Conservation (phyloP, 2,888 invertebrate genomes). For the Mythimna lalbum region DNA sequence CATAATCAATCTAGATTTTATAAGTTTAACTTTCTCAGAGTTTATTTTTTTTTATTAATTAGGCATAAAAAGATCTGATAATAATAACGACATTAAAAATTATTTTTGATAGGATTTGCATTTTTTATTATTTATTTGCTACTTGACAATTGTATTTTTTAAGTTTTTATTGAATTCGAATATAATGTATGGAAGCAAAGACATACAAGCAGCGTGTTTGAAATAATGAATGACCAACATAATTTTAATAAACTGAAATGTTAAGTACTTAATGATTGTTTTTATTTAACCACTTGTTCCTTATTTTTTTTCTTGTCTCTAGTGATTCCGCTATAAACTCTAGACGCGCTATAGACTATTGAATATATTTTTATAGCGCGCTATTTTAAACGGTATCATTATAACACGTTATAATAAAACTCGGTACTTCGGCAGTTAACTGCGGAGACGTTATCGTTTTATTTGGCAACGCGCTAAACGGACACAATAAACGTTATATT, state of each 20-base stretch:
- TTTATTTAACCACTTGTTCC: constrained; percentile 11
- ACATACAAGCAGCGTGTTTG: constrained; percentile 44
- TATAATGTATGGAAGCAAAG: constrained; percentile 36
- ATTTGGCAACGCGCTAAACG: too few relatives aligned
- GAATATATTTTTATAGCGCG: too few relatives aligned
- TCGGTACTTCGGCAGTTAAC: too few relatives aligned
- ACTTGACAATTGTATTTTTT: constrained; percentile 32
- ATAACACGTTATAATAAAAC: too few relatives aligned
- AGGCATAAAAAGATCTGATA: constrained; percentile 55
- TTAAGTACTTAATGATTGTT: constrained; percentile 56
- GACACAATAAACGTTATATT: too few relatives aligned
- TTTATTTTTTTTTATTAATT: constrained; percentile 41
- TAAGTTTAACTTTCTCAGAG: constrained; percentile 51
- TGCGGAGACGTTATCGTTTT: too few relatives aligned
- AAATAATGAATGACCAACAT: constrained; percentile 58
- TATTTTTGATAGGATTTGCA: constrained; percentile 56
- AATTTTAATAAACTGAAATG: constrained; percentile 58
- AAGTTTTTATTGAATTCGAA: constrained; percentile 33
- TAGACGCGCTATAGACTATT: too few relatives aligned
- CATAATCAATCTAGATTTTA: constrained; percentile 24
- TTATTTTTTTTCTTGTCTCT: not conserved
- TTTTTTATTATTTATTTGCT: constrained; percentile 46
- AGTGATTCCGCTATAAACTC: too few relatives aligned
- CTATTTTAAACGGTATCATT: too few relatives aligned
- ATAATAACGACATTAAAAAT: constrained; percentile 38